Evolutionary conservation across 1,140 invertebrate genomes (phyloP).

Genomic region (Idris sp.): DNA sequence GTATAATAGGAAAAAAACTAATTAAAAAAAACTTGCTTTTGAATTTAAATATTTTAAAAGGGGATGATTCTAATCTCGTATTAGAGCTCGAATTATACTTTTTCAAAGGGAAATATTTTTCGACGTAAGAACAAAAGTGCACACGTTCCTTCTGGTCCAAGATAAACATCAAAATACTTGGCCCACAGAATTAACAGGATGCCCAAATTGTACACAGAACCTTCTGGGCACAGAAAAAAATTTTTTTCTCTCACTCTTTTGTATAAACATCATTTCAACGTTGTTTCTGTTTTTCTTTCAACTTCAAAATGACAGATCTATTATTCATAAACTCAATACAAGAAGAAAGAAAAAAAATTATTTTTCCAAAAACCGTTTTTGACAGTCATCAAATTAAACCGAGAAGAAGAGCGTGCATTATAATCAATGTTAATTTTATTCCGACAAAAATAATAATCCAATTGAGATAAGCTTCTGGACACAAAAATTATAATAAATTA

Average conservation of each 20-base stretch:
- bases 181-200: constrained; percentile 39
- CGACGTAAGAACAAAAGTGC: constrained; percentile 36
- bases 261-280: too few relatives aligned
- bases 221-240: constrained; percentile 11
- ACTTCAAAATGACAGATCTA: too few relatives aligned
- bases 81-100: constrained; percentile 46
- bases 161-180: constrained; percentile 48
- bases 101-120: constrained; percentile 41
- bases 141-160: constrained; percentile 19
- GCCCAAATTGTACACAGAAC: constrained; percentile 37
- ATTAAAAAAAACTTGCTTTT: constrained; percentile 12
- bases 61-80: constrained; percentile 47
- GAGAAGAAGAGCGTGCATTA: constrained; percentile 8
- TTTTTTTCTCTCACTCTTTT: constrained; percentile 21
- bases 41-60: constrained; percentile 21
- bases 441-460: constrained; percentile 32
- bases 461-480: constrained; percentile 20
- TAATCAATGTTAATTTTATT: constrained; percentile 31
- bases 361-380: too few relatives aligned
- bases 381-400: not conserved
- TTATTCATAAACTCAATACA: too few relatives aligned
- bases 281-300: too few relatives aligned
- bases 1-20: constrained; percentile 1
- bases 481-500: constrained; percentile 31
- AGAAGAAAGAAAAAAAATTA: too few relatives aligned